Conservation (phyloP, 2,888 invertebrate genomes). For the Bedellia somnulentella region DNA sequence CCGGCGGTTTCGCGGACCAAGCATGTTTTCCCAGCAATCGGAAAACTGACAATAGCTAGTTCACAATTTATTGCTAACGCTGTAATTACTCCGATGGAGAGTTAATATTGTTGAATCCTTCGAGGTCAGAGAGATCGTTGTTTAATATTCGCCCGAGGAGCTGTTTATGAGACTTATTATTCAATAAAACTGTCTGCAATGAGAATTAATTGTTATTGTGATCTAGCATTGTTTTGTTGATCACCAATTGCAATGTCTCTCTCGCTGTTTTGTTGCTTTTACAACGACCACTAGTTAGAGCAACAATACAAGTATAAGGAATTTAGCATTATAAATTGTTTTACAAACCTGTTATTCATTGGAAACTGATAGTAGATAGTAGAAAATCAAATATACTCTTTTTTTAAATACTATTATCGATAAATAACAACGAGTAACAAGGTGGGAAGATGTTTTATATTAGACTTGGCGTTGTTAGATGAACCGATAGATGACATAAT, state of each 20-base stretch:
- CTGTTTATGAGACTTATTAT: constrained; percentile 34
- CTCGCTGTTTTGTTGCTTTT: background rate
- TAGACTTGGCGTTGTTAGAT: no score
- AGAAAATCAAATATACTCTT: no score
- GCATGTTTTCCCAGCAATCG: background rate
- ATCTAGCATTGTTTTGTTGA: background rate
- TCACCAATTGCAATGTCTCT: background rate
- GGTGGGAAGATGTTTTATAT: no score
- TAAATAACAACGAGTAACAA: no score
- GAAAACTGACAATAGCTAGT: background rate
- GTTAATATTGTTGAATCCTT: constrained; percentile 33
- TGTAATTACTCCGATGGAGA: constrained; percentile 33
- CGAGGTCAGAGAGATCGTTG: constrained; percentile 20
- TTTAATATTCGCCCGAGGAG: constrained; percentile 20
- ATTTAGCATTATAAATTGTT: no score
- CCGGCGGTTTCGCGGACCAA: no score
- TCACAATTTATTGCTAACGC: constrained; percentile 8
- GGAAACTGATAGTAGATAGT: no score
- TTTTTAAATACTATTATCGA: no score
- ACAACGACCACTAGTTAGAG: background rate
- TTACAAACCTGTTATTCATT: no score
- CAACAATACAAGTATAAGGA: no score
- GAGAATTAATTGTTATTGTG: constrained; percentile 10
- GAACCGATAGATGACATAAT: no score
- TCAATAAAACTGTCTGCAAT: constrained; percentile 33